Conservation (phyloP, 2,888 invertebrate species). For the Pandemis corylana region DNA sequence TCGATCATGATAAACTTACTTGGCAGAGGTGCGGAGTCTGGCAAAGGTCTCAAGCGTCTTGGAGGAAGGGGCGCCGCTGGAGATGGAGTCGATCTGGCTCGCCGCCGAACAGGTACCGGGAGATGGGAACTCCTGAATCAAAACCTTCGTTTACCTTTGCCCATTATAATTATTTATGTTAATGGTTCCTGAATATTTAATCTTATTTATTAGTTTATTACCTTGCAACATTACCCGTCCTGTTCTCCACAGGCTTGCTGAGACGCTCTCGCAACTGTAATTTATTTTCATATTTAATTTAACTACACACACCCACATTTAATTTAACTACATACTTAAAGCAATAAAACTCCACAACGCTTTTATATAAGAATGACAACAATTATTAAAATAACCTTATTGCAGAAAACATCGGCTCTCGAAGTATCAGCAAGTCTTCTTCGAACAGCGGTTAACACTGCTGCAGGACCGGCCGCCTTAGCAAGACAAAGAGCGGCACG, state of each 20-base stretch:
- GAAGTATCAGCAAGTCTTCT: slow-evolving; percentile 83
- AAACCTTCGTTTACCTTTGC: not conserved
- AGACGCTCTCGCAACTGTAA: slow-evolving; percentile 74
- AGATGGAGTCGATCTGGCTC: slow-evolving; percentile 77
- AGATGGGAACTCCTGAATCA: slow-evolving; percentile 69
- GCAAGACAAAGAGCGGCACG: slow-evolving; percentile 86
- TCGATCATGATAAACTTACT: slow-evolving; percentile 56
- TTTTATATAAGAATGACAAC: no score
- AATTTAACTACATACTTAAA: not conserved
- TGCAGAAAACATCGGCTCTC: slow-evolving; percentile 84
- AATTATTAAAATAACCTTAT: slow-evolving; percentile 55
- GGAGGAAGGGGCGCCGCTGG: slow-evolving; percentile 69
- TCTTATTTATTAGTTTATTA: slow-evolving; percentile 45
- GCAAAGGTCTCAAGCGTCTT: slow-evolving; percentile 70
- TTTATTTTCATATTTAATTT: not conserved
- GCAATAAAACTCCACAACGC: not conserved
- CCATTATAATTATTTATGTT: no score
- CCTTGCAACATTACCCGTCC: slow-evolving; percentile 65
- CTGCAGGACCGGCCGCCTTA: slow-evolving; percentile 90
- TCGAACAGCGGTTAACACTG: slow-evolving; percentile 87
- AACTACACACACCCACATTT: not conserved
- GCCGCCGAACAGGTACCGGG: slow-evolving; percentile 71
- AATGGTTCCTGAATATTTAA: no score
- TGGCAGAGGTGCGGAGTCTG: slow-evolving; percentile 78
- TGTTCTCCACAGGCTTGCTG: slow-evolving; percentile 73